Evolutionary conservation across 2,113 vertebrate species (phyloP), one percentile per base, ranked within the genome.

Genomic region (Tonatia bakeri): DNA sequence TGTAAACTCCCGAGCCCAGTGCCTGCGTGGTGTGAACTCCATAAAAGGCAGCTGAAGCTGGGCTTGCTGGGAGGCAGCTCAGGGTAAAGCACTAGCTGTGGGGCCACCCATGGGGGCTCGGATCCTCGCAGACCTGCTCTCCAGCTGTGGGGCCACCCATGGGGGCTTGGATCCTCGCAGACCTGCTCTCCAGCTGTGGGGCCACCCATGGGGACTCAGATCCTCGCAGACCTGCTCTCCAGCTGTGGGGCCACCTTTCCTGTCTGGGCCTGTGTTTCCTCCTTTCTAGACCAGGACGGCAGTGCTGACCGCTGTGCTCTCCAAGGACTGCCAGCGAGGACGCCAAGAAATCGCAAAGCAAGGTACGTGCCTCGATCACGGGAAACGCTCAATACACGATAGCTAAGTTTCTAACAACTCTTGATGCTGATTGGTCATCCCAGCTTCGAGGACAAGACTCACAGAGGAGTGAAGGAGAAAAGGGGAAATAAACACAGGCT

Each of bases 341-440:
- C 40, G 9, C 50, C 9, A 1, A 26, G 65, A 75, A 69, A 47
- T 26, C 91, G 40, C 31, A 17, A 12, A 59, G 84, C 14, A 1
- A 31, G 80, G 26, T 2, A 31, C 73, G 26, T 1, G 65, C 33
- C 83, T 19, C 5, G 31, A 52, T n/a, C 24, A 4, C 0, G 13
- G 9, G 1, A 14, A 54, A 5, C 2, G 45, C 52, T 64, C 50
- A 4, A 8, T 5, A 4, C 0, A 0, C 0, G 4, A 33, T 7
- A 69, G 77, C 26, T 40, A 8, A 45, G 16, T 33, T 45, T 67
- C 4, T 5, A 26, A 36, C 79, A 50, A 43, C 0, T 0, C 19
- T 1, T 28, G 56, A 45, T 61, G 1, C 33, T 19, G 56, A 33
- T 69, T 11, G 19, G 24, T 5, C 28, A 45, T 9, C 17, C 85